Base-by-base conservation (phyloP, 2,113 vertebrate species). In the Aptenodytes forsteri region DNA sequence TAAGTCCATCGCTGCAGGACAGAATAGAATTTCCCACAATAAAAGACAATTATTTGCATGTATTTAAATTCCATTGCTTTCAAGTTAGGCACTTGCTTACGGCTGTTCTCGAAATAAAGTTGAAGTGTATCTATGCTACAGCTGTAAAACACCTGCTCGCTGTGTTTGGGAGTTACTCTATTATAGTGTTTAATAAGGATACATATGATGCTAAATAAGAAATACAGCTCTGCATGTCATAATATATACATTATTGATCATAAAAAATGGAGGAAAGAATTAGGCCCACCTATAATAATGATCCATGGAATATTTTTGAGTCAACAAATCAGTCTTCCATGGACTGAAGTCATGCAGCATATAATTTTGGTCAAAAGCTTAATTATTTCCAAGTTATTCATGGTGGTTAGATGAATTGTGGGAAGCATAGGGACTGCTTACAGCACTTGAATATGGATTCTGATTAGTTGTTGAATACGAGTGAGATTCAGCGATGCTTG, bases 291-390 rank as follows among this genome's bases (percentile, higher is more conserved):
- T 77, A 12, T 73, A 70, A 49, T 81, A 89, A 91, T 38, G 55
- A 79, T 78, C 19, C 17, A 11, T 59, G n/a, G 61, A 79, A 38
- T 42, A 71, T 84, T 90, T 64, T 71, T 26, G n/a, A 83, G 62
- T 87, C 70, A 55, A 67, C 82, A 83, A 87, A 89, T 87, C 49
- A 90, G 27, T 19, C 75, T 56, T 71, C 70, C 42, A 8, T 71
- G 87, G 65, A 38, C 27, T 67, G 65, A 78, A 87, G 77, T 91
- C 81, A 38, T 3, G 2, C 27, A 71, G 61, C 56, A 27, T 49
- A 50, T 93, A 55, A 94, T 87, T 94, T 91, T 79, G 38, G 52
- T 83, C 90, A 79, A 94, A 91, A 91, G 56, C 73, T 78, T 58
- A 59, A 89, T 91, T 94, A 66, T 93, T 95, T 93, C 52, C 36